phyloP scores from a whole-genome alignment of 2,113 vertebrate species.

The Cebus imitator region DNA sequence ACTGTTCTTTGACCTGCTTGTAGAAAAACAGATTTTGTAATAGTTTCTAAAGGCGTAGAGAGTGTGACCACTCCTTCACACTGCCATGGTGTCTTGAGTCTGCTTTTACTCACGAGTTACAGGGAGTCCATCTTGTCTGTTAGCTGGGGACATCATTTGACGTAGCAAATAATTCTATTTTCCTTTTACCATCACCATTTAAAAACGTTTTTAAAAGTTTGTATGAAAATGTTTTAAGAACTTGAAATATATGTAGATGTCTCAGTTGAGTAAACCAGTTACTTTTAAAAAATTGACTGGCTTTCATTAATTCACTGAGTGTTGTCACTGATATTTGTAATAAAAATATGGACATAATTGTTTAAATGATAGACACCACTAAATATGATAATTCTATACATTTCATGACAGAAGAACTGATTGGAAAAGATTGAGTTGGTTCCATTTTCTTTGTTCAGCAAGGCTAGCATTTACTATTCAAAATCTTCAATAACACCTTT shows the following conservation, averaged over 20 bases:
- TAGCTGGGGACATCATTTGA: not conserved
- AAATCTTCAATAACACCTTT: not conserved
- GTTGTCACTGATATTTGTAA: not conserved
- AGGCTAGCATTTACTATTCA: not conserved
- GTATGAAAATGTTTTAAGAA: no score
- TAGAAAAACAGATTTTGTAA: not conserved
- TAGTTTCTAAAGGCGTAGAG: not conserved
- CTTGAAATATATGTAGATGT: not conserved
- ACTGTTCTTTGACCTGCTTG: not conserved
- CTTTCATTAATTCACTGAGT: slow-evolving; percentile 3
- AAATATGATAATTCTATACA: not conserved
- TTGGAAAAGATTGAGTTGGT: not conserved
- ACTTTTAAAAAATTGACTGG: not conserved
- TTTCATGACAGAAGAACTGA: not conserved
- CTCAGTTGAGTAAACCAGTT: not conserved
- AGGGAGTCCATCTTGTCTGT: not conserved
- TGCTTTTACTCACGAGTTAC: not conserved
- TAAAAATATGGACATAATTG: not conserved
- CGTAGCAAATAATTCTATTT: not conserved
- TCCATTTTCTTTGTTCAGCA: not conserved
- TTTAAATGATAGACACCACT: not conserved
- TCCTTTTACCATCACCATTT: not conserved
- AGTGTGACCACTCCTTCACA: not conserved
- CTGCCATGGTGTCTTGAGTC: not conserved
- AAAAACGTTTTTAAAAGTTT: not conserved